These are phyloP conservation scores for Mythimna loreyi DNA, from an alignment of 2,888 invertebrate genomes.

Conservation along the genomic window DNA sequence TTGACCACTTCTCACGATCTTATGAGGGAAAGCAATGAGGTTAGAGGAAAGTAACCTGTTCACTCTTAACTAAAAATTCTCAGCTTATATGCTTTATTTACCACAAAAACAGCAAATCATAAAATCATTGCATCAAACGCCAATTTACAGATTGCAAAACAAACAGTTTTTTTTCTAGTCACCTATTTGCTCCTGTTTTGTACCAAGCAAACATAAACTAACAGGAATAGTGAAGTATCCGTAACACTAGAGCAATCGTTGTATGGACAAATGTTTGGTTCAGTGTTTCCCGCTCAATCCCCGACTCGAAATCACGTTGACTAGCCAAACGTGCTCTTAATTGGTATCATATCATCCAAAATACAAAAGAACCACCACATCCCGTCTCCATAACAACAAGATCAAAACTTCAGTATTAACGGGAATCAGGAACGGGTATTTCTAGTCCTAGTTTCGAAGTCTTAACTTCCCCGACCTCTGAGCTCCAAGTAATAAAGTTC, in stretches of 20 bases:
- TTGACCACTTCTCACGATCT: no score
- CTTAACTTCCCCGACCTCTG: slow-evolving; percentile 38
- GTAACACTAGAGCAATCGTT: slow-evolving; percentile 13
- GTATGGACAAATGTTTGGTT: slow-evolving; percentile 27
- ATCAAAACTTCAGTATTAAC: slow-evolving; percentile 62
- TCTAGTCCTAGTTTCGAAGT: slow-evolving; percentile 59
- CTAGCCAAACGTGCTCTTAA: slow-evolving; percentile 2
- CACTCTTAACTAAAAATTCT: no score
- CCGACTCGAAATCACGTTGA: not conserved
- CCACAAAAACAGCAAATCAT: slow-evolving; percentile 1
- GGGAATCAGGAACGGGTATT: slow-evolving; percentile 67
- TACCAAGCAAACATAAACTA: slow-evolving; percentile 58
- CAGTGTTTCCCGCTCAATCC: slow-evolving; percentile 26
- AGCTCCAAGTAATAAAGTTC: slow-evolving; percentile 45
- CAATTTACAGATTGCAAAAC: not conserved
- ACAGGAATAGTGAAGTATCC: slow-evolving; percentile 46
- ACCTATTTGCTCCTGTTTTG: slow-evolving; percentile 64
- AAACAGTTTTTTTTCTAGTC: slow-evolving; percentile 45
- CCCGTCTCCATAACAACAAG: slow-evolving; percentile 48
- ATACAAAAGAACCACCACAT: slow-evolving; percentile 38
- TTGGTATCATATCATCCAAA: slow-evolving; percentile 14
- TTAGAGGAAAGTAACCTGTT: no score
- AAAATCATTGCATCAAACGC: not conserved
- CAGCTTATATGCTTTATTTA: not conserved
- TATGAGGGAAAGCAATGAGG: no score